Base-by-base conservation (phyloP, 2,888 invertebrate genomes). In the Mongoloraphidia duomilia region DNA sequence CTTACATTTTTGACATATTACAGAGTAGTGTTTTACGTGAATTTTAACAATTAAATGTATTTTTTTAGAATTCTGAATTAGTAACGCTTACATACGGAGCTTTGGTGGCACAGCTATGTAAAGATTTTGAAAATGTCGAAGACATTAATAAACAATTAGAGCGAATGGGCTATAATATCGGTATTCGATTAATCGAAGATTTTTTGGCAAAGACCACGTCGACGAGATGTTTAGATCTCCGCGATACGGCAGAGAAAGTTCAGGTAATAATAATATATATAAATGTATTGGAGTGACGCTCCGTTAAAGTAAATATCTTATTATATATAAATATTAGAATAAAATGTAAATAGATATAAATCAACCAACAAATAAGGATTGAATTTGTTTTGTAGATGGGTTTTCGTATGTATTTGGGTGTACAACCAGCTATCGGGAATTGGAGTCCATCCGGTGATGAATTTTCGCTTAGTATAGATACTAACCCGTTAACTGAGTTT, bases 21-120 rank as follows among this genome's bases (percentile, higher is more conserved):
- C 51, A 44, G 42, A 4, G 8, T 38, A 6, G 38, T 38, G 38
- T 12, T 37, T 8, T 6, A 38, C 6, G 13, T 12, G 13, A 1
- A 12, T 12, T 38, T 39, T 34, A 2, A 26, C 1, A 13, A 14
- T 33, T 13, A 17, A n/a, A 35, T 26, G 11, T 57, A 41, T 51
- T 56, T 59, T 74, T 72, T 44, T 68, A 91, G 94, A 96, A 94
- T 72, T 91, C 93, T 1, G 98, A 98, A 69, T 73, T 98, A 50
- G 85, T 98, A 58, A 94, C 95, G 8, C 76, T 99, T 44, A 98
- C 98, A 0, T 99, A 99, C 70, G 98, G 98, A 40, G 91, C 97
- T 3, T 71, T 99, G 52, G 96, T 99, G 0, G 88, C 95, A 3
- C 97, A 98, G 72, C 82, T 99, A 74, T 70, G 98, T 14, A 91